phyloP scores from a whole-genome alignment of 2,888 invertebrate genomes.

The Acleris emargana region DNA sequence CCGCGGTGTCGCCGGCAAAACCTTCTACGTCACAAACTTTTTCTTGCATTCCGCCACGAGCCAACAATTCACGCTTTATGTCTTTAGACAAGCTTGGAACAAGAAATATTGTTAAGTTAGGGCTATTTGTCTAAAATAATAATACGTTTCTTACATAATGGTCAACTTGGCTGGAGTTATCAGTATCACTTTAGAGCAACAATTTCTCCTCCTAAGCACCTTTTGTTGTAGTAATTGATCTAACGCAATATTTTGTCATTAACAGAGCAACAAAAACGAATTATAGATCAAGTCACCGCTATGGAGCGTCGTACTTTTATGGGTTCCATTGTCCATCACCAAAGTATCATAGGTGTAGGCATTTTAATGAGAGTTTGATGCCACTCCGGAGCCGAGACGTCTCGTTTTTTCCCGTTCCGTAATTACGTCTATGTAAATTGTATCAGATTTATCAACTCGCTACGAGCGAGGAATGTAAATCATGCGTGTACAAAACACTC shows the following conservation, averaged over 20 bases:
- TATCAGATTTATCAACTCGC: constrained; percentile 71
- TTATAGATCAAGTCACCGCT: constrained; percentile 13
- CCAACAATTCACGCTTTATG: constrained; percentile 62
- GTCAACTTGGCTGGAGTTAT: neutral
- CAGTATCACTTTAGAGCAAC: neutral
- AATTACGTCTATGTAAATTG: constrained; percentile 77
- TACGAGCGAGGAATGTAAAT: constrained; percentile 60
- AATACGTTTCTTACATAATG: neutral
- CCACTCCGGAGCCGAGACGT: constrained; percentile 58
- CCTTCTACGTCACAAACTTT: constrained; percentile 44
- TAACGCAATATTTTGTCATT: constrained; percentile 20
- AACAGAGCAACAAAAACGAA: constrained; percentile 9
- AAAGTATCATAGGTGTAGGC: constrained; percentile 42
- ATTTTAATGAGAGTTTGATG: constrained; percentile 72
- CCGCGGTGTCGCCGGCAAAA: constrained; percentile 1
- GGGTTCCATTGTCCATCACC: constrained; percentile 31
- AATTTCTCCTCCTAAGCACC: neutral
- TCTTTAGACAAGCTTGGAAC: constrained; percentile 51
- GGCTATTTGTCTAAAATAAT: neutral
- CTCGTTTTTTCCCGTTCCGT: constrained; percentile 54
- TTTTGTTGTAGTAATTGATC: constrained; percentile 2
- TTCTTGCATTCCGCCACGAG: constrained; percentile 73
- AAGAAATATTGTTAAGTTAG: neutral
- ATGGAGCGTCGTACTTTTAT: constrained; percentile 26
- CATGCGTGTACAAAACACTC: constrained; percentile 46